phyloP scores from a whole-genome alignment of 2,888 invertebrate species.

The Cosmorhoe ocellata region DNA sequence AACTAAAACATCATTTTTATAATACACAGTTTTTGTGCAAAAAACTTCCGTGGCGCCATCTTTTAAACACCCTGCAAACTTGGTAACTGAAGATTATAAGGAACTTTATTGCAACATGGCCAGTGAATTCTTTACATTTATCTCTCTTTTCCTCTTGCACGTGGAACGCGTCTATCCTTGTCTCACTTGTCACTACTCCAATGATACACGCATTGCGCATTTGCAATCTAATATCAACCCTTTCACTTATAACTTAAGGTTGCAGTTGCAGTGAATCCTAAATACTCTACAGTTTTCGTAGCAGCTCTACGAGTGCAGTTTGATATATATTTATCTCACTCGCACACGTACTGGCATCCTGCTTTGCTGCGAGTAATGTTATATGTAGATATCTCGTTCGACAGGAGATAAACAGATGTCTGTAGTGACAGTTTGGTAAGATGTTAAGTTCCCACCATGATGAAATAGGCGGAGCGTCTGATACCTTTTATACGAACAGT shows the following conservation, averaged over 20 bases:
- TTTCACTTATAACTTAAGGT: constrained; percentile 59
- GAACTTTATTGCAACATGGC: constrained; percentile 65
- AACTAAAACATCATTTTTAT: constrained; percentile 8
- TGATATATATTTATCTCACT: constrained; percentile 70
- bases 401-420: constrained; percentile 74
- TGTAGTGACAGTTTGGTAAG: constrained; percentile 63
- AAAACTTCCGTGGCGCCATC: constrained; percentile 67
- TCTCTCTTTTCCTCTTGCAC: constrained; percentile 52
- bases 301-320: constrained; percentile 57
- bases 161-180: constrained; percentile 46
- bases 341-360: constrained; percentile 64
- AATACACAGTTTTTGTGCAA: constrained; percentile 26
- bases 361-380: constrained; percentile 68
- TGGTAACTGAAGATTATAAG: constrained; percentile 51
- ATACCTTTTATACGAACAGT: constrained; percentile 44
- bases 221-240: constrained; percentile 62
- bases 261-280: constrained; percentile 72
- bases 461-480: constrained; percentile 76
- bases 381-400: constrained; percentile 79
- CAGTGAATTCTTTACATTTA: constrained; percentile 52
- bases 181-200: constrained; percentile 50
- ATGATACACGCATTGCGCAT: constrained; percentile 50
- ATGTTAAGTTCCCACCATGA: constrained; percentile 72
- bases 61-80: constrained; percentile 57
- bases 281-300: constrained; percentile 13